phyloP scores from a whole-genome alignment of 2,797 vertebrate species.

The Sparidentex hasta region DNA sequence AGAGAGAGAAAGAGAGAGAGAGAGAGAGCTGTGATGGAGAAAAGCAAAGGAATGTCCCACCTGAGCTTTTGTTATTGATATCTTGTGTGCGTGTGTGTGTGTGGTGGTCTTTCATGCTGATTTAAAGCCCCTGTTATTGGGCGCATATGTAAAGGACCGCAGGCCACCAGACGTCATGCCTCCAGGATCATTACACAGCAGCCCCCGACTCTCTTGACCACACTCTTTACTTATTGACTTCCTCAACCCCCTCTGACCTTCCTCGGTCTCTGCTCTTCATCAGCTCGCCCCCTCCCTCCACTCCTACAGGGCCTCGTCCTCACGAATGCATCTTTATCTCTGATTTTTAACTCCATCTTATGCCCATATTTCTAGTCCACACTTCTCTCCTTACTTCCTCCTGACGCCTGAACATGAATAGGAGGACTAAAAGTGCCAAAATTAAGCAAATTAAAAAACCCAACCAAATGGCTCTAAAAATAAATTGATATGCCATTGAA shows the following conservation, averaged over 20 bases:
- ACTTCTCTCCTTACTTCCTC: not conserved
- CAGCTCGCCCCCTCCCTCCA: constrained; percentile 10
- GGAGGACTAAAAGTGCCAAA: too few species aligned
- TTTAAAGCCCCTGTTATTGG: constrained; percentile 57
- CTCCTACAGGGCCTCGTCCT: constrained; percentile 3
- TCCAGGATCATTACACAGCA: constrained; percentile 36
- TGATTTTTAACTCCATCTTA: too few species aligned
- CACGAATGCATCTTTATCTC: not conserved
- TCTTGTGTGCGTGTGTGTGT: constrained; percentile 23
- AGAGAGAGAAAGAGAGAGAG: not conserved
- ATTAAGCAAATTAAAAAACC: too few species aligned
- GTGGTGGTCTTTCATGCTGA: constrained; percentile 48
- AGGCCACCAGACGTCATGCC: constrained; percentile 63
- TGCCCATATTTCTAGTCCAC: constrained; percentile 2
- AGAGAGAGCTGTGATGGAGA: not conserved
- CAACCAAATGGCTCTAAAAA: too few species aligned
- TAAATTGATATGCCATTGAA: too few species aligned
- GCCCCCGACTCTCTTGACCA: constrained; percentile 24
- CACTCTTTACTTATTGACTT: constrained; percentile 31
- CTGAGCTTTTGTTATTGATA: constrained; percentile 51
- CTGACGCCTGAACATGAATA: too few species aligned
- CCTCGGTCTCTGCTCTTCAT: constrained; percentile 17
- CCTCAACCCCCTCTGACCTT: constrained; percentile 5
- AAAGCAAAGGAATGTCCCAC: constrained; percentile 39
- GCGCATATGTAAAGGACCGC: constrained; percentile 61